Conservation (phyloP, 2,113 vertebrate genomes). For the Excalfactoria chinensis region DNA sequence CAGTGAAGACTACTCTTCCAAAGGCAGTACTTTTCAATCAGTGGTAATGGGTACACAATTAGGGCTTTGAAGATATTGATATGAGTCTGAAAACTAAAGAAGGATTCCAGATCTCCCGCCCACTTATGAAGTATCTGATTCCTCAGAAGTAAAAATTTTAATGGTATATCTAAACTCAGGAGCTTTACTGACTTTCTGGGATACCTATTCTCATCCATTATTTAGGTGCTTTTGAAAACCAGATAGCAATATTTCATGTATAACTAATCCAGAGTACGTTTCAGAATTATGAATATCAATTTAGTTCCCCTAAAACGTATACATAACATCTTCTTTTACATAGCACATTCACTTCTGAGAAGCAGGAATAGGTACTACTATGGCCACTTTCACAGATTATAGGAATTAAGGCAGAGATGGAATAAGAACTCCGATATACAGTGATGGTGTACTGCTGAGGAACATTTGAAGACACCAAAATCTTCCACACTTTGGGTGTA, state of each 20-base stretch:
- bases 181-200: not conserved
- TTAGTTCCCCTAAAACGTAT: not conserved
- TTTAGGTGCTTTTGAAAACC: not conserved
- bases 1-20: not conserved
- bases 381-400: not conserved
- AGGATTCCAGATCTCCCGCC: not conserved
- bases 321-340: not conserved
- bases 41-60: fast-evolving
- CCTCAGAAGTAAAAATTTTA: not conserved
- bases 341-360: not conserved
- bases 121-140: not conserved
- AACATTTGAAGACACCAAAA: not conserved
- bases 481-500: not conserved
- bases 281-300: not conserved
- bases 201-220: not conserved
- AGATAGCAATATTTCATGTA: not conserved
- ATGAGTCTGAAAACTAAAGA: not conserved
- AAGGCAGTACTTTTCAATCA: fast-evolving
- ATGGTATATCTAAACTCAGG: not conserved
- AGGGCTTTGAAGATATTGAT: not conserved
- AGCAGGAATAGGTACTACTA: not conserved
- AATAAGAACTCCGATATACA: not conserved
- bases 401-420: not conserved
- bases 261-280: not conserved
- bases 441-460: not conserved